Conservation (phyloP, 2,888 invertebrate genomes). For the Meteorus cinctellus region DNA sequence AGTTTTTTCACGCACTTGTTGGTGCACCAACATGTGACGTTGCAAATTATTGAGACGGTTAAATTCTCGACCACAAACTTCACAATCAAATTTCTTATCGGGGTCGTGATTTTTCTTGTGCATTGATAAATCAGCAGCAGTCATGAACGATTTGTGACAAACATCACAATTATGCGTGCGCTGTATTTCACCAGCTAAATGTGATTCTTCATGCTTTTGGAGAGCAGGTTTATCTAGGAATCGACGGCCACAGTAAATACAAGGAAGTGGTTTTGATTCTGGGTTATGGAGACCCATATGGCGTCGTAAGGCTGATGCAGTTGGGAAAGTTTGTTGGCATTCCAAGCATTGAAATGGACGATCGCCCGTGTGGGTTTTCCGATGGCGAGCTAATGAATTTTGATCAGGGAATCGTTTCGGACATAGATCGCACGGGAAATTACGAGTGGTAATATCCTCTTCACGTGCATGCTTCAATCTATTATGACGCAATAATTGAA, state of each 20-base stretch:
- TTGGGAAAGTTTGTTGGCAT: constrained; percentile 73
- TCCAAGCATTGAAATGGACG: constrained; percentile 71
- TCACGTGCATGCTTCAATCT: constrained; percentile 71
- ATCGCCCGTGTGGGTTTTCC: constrained; percentile 68
- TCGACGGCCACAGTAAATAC: constrained; percentile 72
- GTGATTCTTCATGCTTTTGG: constrained; percentile 72
- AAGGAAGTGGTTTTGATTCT: constrained; percentile 70
- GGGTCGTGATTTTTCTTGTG: constrained; percentile 73
- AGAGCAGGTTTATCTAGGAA: constrained; percentile 72
- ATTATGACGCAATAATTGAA: constrained; percentile 71
- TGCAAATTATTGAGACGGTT: constrained; percentile 72
- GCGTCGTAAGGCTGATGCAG: constrained; percentile 70
- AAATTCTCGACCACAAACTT: constrained; percentile 72
- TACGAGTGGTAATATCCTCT: constrained; percentile 70
- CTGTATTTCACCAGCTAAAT: constrained; percentile 68
- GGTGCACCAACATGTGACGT: constrained; percentile 72
- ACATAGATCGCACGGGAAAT: constrained; percentile 71
- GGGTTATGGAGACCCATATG: constrained; percentile 73
- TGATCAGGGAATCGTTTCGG: constrained; percentile 72
- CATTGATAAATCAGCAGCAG: constrained; percentile 73
- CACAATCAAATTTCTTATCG: constrained; percentile 72
- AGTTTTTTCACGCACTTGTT: constrained; percentile 66
- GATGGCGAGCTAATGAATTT: constrained; percentile 69
- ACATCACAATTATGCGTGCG: constrained; percentile 74
- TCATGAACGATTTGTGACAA: constrained; percentile 76